Conservation (phyloP, 1,140 invertebrate species). For the Drosophila rufa region DNA sequence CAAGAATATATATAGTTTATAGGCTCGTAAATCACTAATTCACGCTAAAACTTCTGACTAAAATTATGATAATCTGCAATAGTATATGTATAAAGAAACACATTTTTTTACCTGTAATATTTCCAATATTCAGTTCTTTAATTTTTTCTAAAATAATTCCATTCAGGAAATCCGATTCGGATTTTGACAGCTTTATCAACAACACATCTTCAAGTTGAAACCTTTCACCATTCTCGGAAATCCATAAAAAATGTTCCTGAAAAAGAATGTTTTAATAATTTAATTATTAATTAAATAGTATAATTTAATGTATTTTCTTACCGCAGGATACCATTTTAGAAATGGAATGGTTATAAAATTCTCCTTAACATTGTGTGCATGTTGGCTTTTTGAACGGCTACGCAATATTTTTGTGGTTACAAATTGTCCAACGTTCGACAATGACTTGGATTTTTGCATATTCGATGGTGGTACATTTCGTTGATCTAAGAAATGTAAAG, state of each 20-base stretch:
- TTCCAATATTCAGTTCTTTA: conserved; percentile 93
- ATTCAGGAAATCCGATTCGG: conserved; percentile 92
- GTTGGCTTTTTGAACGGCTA: conserved; percentile 92
- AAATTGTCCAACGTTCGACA: conserved; percentile 93
- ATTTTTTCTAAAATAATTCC: conserved; percentile 94
- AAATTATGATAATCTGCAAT: not conserved
- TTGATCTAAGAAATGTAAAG: not conserved
- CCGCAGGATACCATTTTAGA: conserved; percentile 90
- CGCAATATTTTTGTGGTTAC: conserved; percentile 93
- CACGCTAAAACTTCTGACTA: too few relatives aligned
- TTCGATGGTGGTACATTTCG: conserved; percentile 69
- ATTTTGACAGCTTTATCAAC: conserved; percentile 91
- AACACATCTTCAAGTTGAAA: conserved; percentile 90
- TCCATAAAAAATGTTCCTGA: conserved; percentile 94
- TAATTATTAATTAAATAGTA: too few relatives aligned
- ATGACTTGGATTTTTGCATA: conserved; percentile 95
- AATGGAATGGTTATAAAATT: conserved; percentile 74
- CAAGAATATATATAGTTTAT: too few relatives aligned
- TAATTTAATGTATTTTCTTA: conserved; percentile 85
- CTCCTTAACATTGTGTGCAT: conserved; percentile 85
- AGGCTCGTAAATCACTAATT: too few relatives aligned
- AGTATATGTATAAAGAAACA: not conserved
- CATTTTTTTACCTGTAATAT: conserved; percentile 86
- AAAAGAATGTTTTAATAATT: too few relatives aligned
- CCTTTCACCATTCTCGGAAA: conserved; percentile 90